Evolutionary conservation across 2,113 vertebrate species (phyloP).

Genomic region (Nanorana parkeri): DNA sequence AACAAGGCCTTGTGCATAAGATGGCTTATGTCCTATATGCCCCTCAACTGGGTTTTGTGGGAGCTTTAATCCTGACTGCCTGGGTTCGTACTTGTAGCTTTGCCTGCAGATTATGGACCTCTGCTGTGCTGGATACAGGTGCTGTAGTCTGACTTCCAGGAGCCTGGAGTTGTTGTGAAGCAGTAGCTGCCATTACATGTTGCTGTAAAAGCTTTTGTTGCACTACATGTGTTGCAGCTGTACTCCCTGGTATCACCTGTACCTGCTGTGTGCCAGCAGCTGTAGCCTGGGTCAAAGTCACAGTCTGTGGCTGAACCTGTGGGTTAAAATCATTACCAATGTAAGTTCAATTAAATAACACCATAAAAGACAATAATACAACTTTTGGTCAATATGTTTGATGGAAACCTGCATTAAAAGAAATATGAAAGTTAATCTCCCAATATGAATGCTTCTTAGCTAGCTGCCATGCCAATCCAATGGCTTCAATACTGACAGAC

Average conservation of each 20-base stretch:
- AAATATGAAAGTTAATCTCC: too few species aligned
- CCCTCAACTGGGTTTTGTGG: conserved; percentile 77
- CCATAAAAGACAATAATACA: too few species aligned
- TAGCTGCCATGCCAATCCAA: too few species aligned
- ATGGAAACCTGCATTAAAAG: too few species aligned
- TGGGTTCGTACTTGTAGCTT: conserved; percentile 76
- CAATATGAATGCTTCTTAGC: too few species aligned
- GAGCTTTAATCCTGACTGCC: conserved; percentile 78
- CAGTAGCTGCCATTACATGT: conserved; percentile 64
- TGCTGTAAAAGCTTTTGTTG: conserved; percentile 80
- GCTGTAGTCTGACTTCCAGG: conserved; percentile 72
- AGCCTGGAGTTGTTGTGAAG: conserved; percentile 76
- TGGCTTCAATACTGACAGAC: too few species aligned
- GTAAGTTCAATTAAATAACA: too few species aligned
- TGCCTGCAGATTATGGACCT: conserved; percentile 71
- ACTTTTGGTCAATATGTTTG: too few species aligned
- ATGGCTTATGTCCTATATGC: background rate
- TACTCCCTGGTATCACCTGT: conserved; percentile 71
- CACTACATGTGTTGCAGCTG: conserved; percentile 71
- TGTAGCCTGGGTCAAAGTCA: conserved; percentile 74
- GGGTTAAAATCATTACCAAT: conserved; percentile 51
- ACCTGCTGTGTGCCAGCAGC: conserved; percentile 69
- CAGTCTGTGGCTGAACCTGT: conserved; percentile 74
- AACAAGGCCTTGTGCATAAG: background rate
- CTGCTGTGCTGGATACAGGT: conserved; percentile 65